These are phyloP conservation scores for Pristionchus arcanus DNA, from an alignment of 2,888 invertebrate species.

Conservation along the genomic window DNA sequence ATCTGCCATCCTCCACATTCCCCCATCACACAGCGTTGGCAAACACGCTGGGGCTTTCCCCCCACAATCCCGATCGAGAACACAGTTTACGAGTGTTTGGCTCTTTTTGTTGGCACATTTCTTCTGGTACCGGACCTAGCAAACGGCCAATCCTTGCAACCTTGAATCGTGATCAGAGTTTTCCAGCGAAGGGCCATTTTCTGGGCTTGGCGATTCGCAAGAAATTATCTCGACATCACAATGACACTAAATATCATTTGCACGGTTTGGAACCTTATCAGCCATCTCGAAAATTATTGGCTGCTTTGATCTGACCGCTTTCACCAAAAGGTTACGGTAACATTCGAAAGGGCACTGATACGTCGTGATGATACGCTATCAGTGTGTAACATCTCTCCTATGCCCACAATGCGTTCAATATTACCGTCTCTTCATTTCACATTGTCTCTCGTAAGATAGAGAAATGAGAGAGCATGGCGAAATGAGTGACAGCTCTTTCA, in stretches of 20 bases:
- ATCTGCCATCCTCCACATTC: neutral
- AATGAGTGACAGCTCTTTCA: neutral
- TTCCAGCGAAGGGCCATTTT: no score
- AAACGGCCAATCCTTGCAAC: no score
- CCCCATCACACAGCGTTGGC: neutral
- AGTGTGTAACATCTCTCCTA: slow-evolving; percentile 7
- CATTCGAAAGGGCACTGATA: neutral
- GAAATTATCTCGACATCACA: no score
- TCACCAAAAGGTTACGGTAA: neutral
- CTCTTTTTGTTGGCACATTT: neutral
- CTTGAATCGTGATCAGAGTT: no score
- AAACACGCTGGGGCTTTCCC: slow-evolving; percentile 5
- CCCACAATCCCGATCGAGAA: neutral
- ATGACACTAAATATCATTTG: neutral
- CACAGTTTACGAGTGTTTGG: neutral
- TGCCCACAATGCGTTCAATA: slow-evolving; percentile 21
- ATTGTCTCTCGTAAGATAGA: no score
- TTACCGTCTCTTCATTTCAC: neutral
- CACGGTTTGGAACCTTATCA: neutral
- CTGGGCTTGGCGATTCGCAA: no score
- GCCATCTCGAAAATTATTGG: no score
- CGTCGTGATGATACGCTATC: neutral
- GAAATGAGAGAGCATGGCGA: no score
- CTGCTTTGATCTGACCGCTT: neutral
- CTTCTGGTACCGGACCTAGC: no score